Conservation (phyloP, 1,140 invertebrate species). For the Trichoplusia ni region DNA sequence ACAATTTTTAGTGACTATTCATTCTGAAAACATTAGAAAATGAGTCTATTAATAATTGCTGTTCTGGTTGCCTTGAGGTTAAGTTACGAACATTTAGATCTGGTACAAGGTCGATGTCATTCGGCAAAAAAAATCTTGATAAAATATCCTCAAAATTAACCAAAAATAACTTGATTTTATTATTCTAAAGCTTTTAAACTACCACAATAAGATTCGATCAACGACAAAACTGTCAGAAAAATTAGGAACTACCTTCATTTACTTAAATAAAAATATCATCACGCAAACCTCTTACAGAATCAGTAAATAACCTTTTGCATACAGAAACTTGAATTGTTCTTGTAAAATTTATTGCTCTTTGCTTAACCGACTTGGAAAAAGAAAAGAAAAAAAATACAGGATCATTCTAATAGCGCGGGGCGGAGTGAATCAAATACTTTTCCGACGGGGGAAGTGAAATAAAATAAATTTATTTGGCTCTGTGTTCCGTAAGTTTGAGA, state of each 20-base stretch:
- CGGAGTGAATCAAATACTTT: slow-evolving; percentile 60
- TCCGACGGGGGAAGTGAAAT: slow-evolving; percentile 47
- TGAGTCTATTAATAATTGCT: no score
- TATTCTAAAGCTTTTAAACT: no score
- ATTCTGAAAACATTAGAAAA: no score
- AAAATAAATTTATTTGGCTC: slow-evolving; percentile 56
- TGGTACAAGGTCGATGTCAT: no score
- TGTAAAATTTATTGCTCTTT: slow-evolving; percentile 58
- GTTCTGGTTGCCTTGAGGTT: no score
- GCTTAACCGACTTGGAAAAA: slow-evolving; percentile 52
- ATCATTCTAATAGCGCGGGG: slow-evolving; percentile 52
- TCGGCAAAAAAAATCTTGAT: no score
- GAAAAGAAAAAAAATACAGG: slow-evolving; percentile 54
- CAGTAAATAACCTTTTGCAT: slow-evolving; percentile 53
- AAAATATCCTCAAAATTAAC: no score
- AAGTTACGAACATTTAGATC: no score
- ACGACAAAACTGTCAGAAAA: no score
- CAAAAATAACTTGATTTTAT: no score
- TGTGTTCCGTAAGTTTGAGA: slow-evolving; percentile 35
- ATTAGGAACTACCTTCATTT: not conserved
- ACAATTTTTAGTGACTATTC: no score
- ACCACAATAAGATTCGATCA: no score
- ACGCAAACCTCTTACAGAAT: slow-evolving; percentile 32
- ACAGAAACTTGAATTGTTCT: slow-evolving; percentile 48
- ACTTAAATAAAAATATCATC: slow-evolving; percentile 17